Percentiles rank a stretch among this genome's conserved stretches.
These are phyloP conservation scores for Aphaenogaster ashmeadi DNA, from an alignment of 1,140 invertebrate genomes.

Conservation along the genomic window DNA sequence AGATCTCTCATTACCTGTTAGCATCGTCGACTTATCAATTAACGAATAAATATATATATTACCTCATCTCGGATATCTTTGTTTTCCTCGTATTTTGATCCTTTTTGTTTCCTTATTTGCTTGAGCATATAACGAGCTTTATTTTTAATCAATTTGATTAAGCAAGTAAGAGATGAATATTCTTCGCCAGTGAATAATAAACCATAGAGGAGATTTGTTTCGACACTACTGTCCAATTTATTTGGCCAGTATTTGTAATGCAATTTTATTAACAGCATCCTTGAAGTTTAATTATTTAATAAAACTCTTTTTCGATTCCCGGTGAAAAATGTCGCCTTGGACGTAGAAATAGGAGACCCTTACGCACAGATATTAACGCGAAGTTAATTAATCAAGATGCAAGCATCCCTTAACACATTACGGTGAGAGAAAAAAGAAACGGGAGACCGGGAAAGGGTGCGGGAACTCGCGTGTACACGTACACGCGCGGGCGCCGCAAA, in stretches of 20 bases:
- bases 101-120: too few species aligned
- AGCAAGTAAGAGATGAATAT: too few species aligned
- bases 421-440: not conserved
- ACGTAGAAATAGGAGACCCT: not conserved
- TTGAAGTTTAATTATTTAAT: not conserved
- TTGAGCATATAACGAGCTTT: too few species aligned
- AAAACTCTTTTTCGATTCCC: not conserved
- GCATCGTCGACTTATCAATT: too few species aligned
- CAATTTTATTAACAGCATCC: not conserved
- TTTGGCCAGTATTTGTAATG: too few species aligned
- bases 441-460: not conserved
- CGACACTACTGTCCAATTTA: too few species aligned
- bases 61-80: too few species aligned
- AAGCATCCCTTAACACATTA: slow-evolving; percentile 1
- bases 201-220: too few species aligned
- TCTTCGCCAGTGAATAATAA: too few species aligned
- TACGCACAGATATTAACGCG: slow-evolving; percentile 2
- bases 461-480: slow-evolving; percentile 56
- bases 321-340: not conserved
- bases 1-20: not conserved
- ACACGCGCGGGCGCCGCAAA: slow-evolving; percentile 24
- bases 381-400: slow-evolving; percentile 47
- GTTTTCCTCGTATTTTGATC: too few species aligned
- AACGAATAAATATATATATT: too few species aligned
- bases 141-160: too few species aligned